A percentile compares a stretch with the other conserved stretches of the same genome.
Conservation (phyloP, 1,140 invertebrate species). For the Zaprionus davidi region DNA sequence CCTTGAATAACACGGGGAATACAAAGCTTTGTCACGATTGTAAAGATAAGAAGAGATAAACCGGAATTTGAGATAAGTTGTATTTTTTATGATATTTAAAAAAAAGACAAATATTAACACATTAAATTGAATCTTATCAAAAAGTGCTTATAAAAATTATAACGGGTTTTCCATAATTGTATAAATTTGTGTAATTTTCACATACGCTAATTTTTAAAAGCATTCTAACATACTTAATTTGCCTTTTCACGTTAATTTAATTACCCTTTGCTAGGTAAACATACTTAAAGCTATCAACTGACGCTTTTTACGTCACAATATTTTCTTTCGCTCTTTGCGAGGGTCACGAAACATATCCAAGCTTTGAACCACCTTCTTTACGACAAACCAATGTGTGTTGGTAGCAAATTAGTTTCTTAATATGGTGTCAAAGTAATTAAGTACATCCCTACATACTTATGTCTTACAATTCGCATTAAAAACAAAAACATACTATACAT, state of each 20-base stretch:
- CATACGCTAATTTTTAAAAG: too few species aligned
- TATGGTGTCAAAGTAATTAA: slow-evolving; percentile 11
- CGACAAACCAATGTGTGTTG: not conserved
- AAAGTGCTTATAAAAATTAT: not conserved
- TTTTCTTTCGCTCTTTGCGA: too few species aligned
- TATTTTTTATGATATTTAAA: not conserved
- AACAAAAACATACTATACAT: not conserved
- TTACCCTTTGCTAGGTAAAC: not conserved
- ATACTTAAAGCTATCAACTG: not conserved
- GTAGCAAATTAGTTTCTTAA: not conserved
- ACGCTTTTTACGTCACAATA: not conserved
- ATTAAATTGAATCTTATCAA: not conserved
- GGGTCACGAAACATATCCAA: not conserved
- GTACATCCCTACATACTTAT: not conserved
- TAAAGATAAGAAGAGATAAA: not conserved
- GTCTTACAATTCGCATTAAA: not conserved
- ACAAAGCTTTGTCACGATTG: slow-evolving; percentile 79
- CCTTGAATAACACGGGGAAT: slow-evolving; percentile 85
- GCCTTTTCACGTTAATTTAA: not conserved
- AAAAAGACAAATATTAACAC: not conserved
- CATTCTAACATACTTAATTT: not conserved
- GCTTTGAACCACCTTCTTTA: not conserved
- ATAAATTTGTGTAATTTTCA: too few species aligned
- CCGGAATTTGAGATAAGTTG: slow-evolving; percentile 7
- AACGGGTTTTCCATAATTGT: not conserved